Evolutionary conservation across 2,113 vertebrate genomes (phyloP), one percentile per base, ranked within the genome.

Genomic region (Odontophorus gujanensis): DNA sequence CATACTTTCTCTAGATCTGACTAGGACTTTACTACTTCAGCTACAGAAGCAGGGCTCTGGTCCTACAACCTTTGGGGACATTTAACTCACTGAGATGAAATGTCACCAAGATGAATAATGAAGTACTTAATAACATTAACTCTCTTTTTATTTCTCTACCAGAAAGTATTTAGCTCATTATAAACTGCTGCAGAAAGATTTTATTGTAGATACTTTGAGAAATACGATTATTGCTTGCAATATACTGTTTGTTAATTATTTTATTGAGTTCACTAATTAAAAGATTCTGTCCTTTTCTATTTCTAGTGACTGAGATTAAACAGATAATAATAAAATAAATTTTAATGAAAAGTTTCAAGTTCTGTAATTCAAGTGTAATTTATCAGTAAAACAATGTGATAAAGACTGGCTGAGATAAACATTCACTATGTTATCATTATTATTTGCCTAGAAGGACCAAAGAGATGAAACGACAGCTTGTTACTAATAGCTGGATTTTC

Each of bases 241-340:
- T 94, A 78, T 88, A 86, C 51, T 82, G 24, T 81, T 94, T 92
- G 82, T 83, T 96, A 95, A 96, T 92, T 93, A 88, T 90, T 94
- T 94, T 88, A 72, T 84, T 36, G 79, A 77, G 28, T 85, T 50
- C 18, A 80, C 90, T 96, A 89, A 94, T 92, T 89, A 91, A 91
- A 91, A 90, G 34, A 63, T 89, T 74, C 36, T 85, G n/a, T 77
- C 81, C 63, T 94, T 87, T 96, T 90, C 36, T 58, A 87, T 19
- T 21, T 67, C 51, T 59, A 55, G 34, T 67, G 40, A 58, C 45
- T 90, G 68, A 79, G 87, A 87, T 69, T 50, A 85, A 91, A 65
- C 12, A 69, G 87, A 85, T 80, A 93, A 89, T 30, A 91, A 47
- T 85, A 90, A 94, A 92, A 73, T 83, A 76, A 66, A 14, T 87